These are phyloP conservation scores for Melitaea cinxia DNA, from an alignment of 1,140 invertebrate species.

Conservation along the genomic window DNA sequence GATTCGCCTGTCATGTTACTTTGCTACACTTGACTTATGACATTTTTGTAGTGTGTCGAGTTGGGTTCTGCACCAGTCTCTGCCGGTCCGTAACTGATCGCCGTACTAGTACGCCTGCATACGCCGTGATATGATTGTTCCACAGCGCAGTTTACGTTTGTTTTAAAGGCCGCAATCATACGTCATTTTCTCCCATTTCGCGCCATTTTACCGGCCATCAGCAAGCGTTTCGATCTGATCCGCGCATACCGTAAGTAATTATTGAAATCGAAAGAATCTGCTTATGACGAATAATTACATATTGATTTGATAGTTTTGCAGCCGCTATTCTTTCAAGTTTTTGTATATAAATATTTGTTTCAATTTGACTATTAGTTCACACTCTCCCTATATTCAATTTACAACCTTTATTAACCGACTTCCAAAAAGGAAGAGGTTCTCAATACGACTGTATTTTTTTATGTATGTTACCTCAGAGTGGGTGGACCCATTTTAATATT, in stretches of 20 bases:
- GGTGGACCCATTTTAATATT: no score
- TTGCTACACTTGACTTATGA: constrained; percentile 42
- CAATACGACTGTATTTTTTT: no score
- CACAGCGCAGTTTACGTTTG: constrained; percentile 57
- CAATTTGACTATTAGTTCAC: no score
- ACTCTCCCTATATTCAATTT: no score
- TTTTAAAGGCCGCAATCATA: constrained; percentile 70
- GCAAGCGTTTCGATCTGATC: constrained; percentile 25
- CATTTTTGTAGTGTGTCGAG: constrained; percentile 39
- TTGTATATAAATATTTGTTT: no score
- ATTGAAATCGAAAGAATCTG: constrained; percentile 61
- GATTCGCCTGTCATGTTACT: constrained; percentile 27
- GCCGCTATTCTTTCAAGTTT: no score
- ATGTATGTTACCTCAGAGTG: no score
- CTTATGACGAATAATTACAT: constrained; percentile 27
- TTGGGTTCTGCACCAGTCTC: constrained; percentile 41
- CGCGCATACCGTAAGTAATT: constrained; percentile 42
- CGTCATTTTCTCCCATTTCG: constrained; percentile 71
- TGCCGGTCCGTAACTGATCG: constrained; percentile 41
- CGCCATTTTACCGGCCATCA: constrained; percentile 57
- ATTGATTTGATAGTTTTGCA: no score
- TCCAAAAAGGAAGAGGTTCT: no score
- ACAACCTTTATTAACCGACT: no score
- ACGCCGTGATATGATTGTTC: constrained; percentile 51
- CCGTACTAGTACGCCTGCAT: constrained; percentile 38